Evolutionary conservation across 1,140 invertebrate species (phyloP).

Genomic region (Gryon sp.): DNA sequence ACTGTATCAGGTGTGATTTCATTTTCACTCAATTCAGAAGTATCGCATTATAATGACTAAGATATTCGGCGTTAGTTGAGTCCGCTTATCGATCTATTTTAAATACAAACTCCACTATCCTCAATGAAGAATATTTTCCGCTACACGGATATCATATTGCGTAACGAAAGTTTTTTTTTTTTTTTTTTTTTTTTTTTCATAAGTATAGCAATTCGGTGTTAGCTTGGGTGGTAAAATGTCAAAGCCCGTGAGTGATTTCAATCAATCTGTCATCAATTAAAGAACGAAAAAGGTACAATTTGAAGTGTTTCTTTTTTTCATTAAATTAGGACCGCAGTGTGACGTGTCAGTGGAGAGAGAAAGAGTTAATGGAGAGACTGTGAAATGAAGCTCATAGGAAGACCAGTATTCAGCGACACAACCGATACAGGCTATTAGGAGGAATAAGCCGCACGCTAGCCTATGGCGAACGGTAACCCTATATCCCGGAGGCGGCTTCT

Average conservation of each 20-base stretch:
- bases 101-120: too few relatives aligned
- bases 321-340: constrained; percentile 48
- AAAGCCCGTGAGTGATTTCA: constrained; percentile 11
- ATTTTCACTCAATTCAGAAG: too few relatives aligned
- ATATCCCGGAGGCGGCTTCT: constrained; percentile 73
- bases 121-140: too few relatives aligned
- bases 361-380: constrained; percentile 56
- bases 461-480: constrained; percentile 73
- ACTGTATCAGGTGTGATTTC: too few relatives aligned
- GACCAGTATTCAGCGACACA: constrained; percentile 66
- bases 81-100: too few relatives aligned
- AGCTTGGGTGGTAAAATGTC: constrained; percentile 6
- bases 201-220: neutral
- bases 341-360: constrained; percentile 41
- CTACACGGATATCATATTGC: too few relatives aligned
- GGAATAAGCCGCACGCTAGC: constrained; percentile 71
- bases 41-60: too few relatives aligned
- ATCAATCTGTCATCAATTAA: constrained; percentile 42
- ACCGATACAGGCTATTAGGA: constrained; percentile 74
- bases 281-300: constrained; percentile 13
- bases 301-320: constrained; percentile 23
- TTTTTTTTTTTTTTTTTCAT: neutral
- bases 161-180: too few relatives aligned
- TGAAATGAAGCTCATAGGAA: constrained; percentile 58
- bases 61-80: too few relatives aligned